phyloP scores from a whole-genome alignment of 2,113 vertebrate genomes.

The Micromys minutus region DNA sequence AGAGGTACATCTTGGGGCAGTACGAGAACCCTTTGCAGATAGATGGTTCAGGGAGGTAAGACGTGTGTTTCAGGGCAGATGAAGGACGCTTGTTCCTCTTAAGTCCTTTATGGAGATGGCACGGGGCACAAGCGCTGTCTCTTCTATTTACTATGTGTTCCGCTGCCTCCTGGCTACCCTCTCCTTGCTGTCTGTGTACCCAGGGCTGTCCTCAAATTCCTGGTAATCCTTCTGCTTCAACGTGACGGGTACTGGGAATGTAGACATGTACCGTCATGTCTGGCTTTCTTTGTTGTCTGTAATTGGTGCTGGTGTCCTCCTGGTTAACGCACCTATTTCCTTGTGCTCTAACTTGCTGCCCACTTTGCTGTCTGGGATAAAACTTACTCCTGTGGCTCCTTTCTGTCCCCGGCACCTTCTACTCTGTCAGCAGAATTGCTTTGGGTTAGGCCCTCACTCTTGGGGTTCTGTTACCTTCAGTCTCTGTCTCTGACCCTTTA shows the following conservation, averaged over 20 bases:
- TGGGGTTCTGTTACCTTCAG: fast-evolving
- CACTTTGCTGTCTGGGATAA: background rate
- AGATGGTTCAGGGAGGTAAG: background rate
- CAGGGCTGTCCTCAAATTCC: background rate
- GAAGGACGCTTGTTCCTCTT: background rate
- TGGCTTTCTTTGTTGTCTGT: background rate
- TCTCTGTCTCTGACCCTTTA: background rate
- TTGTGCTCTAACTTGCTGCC: background rate
- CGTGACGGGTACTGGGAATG: background rate
- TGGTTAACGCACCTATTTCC: background rate
- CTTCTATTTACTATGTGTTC: background rate
- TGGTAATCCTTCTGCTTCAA: too few species aligned
- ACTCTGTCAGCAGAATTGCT: fast-evolving
- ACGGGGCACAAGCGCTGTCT: background rate
- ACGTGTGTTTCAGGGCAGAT: background rate
- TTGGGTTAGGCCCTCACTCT: background rate
- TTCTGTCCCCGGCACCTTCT: background rate
- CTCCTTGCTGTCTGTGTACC: background rate
- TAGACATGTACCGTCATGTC: background rate
- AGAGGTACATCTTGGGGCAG: background rate
- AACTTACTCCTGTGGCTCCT: background rate
- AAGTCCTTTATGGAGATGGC: background rate
- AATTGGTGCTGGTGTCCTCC: background rate
- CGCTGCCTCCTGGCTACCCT: background rate
- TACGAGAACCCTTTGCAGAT: fast-evolving